phyloP scores from a whole-genome alignment of 2,113 vertebrate species.

The Eretmochelys imbricata region DNA sequence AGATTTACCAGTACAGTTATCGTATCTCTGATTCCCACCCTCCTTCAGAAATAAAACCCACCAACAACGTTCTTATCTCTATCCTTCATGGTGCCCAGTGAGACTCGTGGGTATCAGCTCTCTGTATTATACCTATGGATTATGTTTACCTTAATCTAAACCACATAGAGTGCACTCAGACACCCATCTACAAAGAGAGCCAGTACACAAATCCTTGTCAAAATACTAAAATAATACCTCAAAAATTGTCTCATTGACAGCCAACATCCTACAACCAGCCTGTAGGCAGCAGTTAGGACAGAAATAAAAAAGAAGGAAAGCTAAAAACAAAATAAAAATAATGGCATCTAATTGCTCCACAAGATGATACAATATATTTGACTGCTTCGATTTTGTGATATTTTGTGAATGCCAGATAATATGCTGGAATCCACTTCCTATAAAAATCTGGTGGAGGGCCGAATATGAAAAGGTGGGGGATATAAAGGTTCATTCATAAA shows the following conservation, averaged over 20 bases:
- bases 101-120: background rate
- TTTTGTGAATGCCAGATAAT: background rate
- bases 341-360: background rate
- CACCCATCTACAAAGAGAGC: background rate
- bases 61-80: background rate
- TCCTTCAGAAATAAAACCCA: background rate
- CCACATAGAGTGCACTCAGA: background rate
- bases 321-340: background rate
- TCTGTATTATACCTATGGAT: background rate
- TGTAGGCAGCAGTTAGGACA: background rate
- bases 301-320: background rate
- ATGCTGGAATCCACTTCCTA: background rate
- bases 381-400: background rate
- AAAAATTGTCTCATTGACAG: background rate
- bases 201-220: background rate
- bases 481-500: constrained; percentile 40
- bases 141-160: background rate
- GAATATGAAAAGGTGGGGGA: constrained; percentile 14
- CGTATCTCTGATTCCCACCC: background rate
- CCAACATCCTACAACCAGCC: background rate
- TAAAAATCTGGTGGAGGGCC: background rate
- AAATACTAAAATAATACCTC: background rate
- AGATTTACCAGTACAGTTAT: background rate
- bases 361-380: background rate
- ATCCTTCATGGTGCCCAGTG: background rate